These are phyloP conservation scores for Agrenia bidenticulata DNA, from an alignment of 2,888 invertebrate species.

Conservation along the genomic window DNA sequence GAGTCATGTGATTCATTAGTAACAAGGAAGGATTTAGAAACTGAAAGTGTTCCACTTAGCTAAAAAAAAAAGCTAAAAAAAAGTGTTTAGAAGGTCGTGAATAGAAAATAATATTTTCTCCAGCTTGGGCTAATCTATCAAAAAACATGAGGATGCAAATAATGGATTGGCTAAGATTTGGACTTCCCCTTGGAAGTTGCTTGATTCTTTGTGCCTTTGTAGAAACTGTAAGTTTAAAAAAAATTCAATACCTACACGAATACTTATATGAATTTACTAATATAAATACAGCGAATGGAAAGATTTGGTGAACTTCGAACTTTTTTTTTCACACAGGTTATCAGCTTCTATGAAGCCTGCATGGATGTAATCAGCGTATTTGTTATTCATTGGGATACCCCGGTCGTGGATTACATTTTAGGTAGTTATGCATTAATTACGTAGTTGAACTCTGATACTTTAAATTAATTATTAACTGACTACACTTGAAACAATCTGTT, in stretches of 20 bases:
- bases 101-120: no score
- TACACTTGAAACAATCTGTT: not conserved
- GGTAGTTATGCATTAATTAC: constrained; percentile 8
- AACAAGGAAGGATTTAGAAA: no score
- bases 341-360: constrained; percentile 42
- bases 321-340: constrained; percentile 28
- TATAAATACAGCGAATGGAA: not conserved
- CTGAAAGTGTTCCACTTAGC: no score
- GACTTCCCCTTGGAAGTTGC: constrained; percentile 39
- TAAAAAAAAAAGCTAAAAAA: no score
- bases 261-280: no score
- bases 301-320: no score
- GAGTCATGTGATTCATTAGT: no score
- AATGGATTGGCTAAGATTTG: constrained; percentile 38
- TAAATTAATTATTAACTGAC: not conserved
- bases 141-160: constrained; percentile 23
- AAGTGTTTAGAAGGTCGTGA: no score
- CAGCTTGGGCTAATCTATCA: not conserved
- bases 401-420: constrained; percentile 21
- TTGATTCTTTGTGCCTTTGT: constrained; percentile 42
- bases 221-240: constrained; percentile 36
- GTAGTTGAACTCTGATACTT: not conserved
- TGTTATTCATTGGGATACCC: constrained; percentile 40
- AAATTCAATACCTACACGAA: no score
- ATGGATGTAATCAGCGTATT: constrained; percentile 46